A percentile compares a stretch with the other conserved stretches of the same genome.
Evolutionary conservation across 2,888 invertebrate species (phyloP).

Genomic region (Acanthoscelides obtectus): DNA sequence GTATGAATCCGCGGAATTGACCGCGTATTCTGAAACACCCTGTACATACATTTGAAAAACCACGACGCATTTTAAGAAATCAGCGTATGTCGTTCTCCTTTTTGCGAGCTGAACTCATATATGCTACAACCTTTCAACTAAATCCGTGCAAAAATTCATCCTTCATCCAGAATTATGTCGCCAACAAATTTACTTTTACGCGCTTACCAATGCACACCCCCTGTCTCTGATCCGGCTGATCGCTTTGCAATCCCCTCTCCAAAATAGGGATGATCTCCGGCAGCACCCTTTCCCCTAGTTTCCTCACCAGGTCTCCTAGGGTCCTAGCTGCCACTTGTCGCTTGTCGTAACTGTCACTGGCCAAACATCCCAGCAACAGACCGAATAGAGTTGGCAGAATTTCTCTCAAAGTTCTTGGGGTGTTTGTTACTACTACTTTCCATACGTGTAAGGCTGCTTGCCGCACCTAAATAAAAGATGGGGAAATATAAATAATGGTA

Average conservation of each 20-base stretch:
- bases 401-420: slow-evolving; percentile 92
- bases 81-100: too few relatives aligned
- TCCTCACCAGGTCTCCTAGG: slow-evolving; percentile 92
- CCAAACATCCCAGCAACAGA: slow-evolving; percentile 83
- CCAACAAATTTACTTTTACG: too few relatives aligned
- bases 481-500: too few relatives aligned
- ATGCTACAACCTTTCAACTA: too few relatives aligned
- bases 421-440: slow-evolving; percentile 99
- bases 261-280: slow-evolving; percentile 98
- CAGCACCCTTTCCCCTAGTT: slow-evolving; percentile 94
- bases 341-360: slow-evolving; percentile 94
- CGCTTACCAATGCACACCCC: slow-evolving; percentile 91
- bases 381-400: slow-evolving; percentile 93
- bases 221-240: slow-evolving; percentile 90
- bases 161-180: too few relatives aligned
- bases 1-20: too few relatives aligned
- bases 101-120: too few relatives aligned
- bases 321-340: slow-evolving; percentile 90
- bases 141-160: too few relatives aligned
- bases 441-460: slow-evolving; percentile 98
- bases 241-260: slow-evolving; percentile 87
- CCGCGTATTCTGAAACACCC: too few relatives aligned
- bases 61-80: too few relatives aligned
- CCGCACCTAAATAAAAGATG: slow-evolving; percentile 43
- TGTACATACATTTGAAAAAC: too few relatives aligned